Evolutionary conservation across 2,797 vertebrate genomes (phyloP).

Genomic region (Alectoris magna): DNA sequence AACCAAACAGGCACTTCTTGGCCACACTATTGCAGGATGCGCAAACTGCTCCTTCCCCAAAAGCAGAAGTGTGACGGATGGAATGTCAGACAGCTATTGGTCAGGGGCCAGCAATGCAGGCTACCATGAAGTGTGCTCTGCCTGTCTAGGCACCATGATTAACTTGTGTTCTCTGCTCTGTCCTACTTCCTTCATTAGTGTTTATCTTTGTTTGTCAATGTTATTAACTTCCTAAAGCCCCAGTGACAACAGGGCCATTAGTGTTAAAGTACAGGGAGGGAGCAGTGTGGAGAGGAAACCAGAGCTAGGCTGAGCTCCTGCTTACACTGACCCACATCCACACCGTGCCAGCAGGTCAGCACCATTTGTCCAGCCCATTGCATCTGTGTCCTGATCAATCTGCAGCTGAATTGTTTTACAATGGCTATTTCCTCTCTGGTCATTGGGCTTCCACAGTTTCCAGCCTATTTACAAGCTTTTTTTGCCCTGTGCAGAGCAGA

Average conservation of each 20-base stretch:
- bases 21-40: background rate
- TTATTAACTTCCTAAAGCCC: background rate
- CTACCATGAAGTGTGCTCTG: background rate
- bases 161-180: background rate
- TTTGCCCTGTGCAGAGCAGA: background rate
- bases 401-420: background rate
- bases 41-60: background rate
- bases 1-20: background rate
- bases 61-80: background rate
- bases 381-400: background rate
- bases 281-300: background rate
- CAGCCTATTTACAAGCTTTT: background rate
- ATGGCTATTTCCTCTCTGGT: background rate
- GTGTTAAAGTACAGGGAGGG: background rate
- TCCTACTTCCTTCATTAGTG: background rate
- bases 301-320: background rate
- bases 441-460: background rate
- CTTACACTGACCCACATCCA: background rate
- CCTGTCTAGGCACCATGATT: background rate
- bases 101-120: background rate
- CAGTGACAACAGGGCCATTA: background rate
- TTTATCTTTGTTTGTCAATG: background rate
- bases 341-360: background rate
- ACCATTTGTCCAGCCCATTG: background rate
- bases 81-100: background rate